Base-by-base conservation (phyloP, 2,888 invertebrate genomes). In the Ctenicera cuprea region DNA sequence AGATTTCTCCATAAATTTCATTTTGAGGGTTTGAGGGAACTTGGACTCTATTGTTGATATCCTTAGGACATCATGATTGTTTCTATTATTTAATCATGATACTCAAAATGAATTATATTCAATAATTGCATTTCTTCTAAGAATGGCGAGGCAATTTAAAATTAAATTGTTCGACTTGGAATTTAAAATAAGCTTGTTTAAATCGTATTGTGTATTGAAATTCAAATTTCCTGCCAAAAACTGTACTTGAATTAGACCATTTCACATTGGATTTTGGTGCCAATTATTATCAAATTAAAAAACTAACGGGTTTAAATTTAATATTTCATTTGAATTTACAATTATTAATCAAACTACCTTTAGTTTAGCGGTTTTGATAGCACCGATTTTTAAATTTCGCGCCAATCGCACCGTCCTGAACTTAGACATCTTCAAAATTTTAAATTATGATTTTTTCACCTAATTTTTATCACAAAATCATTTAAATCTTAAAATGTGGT, bases 21-120 rank as follows among this genome's bases (percentile, higher is more conserved):
- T 61, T 74, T 70, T 63, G 71, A 62, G 61, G 61, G 64, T 70
- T 65, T 72, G 71, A 30, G 52, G 43, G 26, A 48, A 65, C 37
- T 62, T 62, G 77, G 75, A 77, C 59, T 54, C 61, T 65, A 77
- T 72, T 75, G 69, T 75, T 74, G 75, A 77, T 77, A 77, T 62
- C 59, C 22, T 65, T 62, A 30, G 41, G 73, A 26, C 20, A 52
- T 45, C 33, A 59, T 72, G 50, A 65, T 71, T 74, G 66, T 71
- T 63, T 74, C 30, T 5, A 7, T 61, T 69, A 22, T n/a, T 54
- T 26, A 67, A 45, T 68, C 1, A 37, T 18, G 7, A 16, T 11
- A 22, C 26, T 52, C n/a, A 20, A 52, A 26, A 50, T n/a, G 43
- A 2, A 57, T 1, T n/a, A 12, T 22, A 7, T 3, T 14, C n/a